Percentiles rank a stretch among this genome's conserved stretches.
phyloP scores from a whole-genome alignment of 2,113 vertebrate genomes.

The Bubo scandiacus region DNA sequence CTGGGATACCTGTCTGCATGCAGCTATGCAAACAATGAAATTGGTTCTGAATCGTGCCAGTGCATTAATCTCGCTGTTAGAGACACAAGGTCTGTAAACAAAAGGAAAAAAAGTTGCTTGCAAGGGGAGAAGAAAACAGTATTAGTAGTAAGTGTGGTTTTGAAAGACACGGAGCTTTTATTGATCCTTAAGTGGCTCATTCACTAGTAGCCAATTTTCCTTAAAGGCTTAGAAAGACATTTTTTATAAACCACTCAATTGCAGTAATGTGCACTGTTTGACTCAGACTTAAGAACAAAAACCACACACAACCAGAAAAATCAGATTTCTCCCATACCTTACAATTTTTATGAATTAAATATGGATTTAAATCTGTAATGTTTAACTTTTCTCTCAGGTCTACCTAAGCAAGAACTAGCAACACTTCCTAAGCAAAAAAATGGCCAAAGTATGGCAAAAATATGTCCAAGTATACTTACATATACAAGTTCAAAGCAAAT shows the following conservation, averaged over 20 bases:
- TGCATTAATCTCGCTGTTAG: conserved; percentile 37
- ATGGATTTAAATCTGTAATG: not conserved
- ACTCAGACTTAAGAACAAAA: not conserved
- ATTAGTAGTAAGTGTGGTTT: conserved; percentile 35
- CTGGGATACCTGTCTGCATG: conserved; percentile 39
- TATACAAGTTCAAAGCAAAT: not conserved
- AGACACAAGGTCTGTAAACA: not conserved
- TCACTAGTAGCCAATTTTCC: conserved; percentile 2
- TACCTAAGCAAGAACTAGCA: not conserved
- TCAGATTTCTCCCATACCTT: not conserved
- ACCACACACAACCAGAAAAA: not conserved
- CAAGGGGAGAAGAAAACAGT: not conserved
- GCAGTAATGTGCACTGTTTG: not conserved
- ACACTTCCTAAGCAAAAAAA: not conserved
- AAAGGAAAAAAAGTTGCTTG: not conserved
- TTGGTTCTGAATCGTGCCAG: not conserved
- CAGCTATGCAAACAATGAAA: conserved; percentile 39
- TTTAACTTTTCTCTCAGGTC: not conserved
- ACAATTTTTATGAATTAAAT: not conserved
- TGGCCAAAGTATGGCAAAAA: no score
- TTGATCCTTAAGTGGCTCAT: conserved; percentile 54
- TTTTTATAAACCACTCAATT: not conserved
- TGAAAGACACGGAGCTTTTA: conserved; percentile 20
- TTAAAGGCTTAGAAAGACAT: not conserved
- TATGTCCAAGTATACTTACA: not conserved